A percentile compares a stretch with the other conserved stretches of the same genome.
Evolutionary conservation across 2,888 invertebrate genomes (phyloP).

Genomic region (Melinopterus prodromus): DNA sequence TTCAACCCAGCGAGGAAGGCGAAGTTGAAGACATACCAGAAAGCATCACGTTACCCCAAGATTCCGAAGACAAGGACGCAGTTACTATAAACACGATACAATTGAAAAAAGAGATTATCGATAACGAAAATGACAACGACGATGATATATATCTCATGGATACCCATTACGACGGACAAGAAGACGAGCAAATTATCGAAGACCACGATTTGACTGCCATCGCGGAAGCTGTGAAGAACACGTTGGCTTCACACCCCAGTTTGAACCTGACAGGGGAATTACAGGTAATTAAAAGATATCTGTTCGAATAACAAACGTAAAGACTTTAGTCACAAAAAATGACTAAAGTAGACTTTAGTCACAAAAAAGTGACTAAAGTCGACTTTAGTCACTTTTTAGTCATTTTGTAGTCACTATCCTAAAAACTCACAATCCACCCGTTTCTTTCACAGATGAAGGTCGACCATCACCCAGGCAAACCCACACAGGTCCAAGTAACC

Average conservation of each 20-base stretch:
- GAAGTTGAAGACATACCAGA: conserved; percentile 59
- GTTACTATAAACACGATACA: conserved; percentile 55
- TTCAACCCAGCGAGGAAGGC: conserved; percentile 51
- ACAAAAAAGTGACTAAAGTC: conserved; percentile 39
- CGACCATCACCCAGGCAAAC: conserved; percentile 54
- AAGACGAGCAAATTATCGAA: conserved; percentile 47
- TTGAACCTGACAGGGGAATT: conserved; percentile 55
- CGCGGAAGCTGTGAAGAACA: conserved; percentile 60
- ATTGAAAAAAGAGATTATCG: conserved; percentile 50
- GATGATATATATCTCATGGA: conserved; percentile 25
- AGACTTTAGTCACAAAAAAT: too few species aligned
- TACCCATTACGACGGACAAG: conserved; percentile 24
- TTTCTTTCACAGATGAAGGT: conserved; percentile 29
- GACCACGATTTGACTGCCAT: conserved; percentile 58
- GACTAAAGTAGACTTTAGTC: conserved; percentile 31
- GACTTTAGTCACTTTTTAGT: not conserved
- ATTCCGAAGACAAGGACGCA: conserved; percentile 55
- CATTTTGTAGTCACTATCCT: not conserved
- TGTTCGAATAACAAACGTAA: too few species aligned
- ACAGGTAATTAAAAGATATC: conserved; percentile 52
- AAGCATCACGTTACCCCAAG: conserved; percentile 61
- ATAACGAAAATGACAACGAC: conserved; percentile 44
- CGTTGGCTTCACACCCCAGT: conserved; percentile 55
- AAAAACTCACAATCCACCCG: not conserved
- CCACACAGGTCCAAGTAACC: conserved; percentile 60